Conservation (phyloP, 1,140 invertebrate species). For the Ditylenchus dipsaci region DNA sequence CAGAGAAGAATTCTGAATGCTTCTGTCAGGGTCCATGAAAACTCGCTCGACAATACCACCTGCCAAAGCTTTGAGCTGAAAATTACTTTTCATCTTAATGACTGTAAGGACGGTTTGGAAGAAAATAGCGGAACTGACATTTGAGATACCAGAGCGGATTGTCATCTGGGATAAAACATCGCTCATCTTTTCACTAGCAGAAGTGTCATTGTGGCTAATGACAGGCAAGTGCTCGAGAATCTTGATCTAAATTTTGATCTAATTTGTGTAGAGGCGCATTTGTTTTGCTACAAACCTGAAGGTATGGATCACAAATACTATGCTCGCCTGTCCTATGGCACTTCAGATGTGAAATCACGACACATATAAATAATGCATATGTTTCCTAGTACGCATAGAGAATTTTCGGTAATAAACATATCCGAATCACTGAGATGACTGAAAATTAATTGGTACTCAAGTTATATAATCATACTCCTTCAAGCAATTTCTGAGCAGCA, state of each 20-base stretch:
- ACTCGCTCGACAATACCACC: conserved; percentile 96
- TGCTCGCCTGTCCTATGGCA: conserved; percentile 67
- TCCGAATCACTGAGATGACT: conserved; percentile 86
- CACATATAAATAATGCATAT: conserved; percentile 99
- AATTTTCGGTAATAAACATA: conserved; percentile 90
- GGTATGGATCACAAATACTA: conserved; percentile 95
- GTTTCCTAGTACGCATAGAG: conserved; percentile 91
- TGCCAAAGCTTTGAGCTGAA: conserved; percentile 70
- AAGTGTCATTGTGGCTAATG: conserved; percentile 86
- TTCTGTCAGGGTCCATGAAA: conserved; percentile 96
- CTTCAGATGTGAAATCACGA: conserved; percentile 88
- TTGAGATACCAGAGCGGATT: conserved; percentile 92
- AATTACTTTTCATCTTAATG: conserved; percentile 85
- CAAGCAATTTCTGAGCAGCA: conserved; percentile 94
- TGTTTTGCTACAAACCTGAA: conserved; percentile 70
- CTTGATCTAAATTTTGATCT: background rate
- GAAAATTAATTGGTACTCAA: conserved; percentile 16
- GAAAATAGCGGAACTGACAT: conserved; percentile 92
- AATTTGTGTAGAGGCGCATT: background rate
- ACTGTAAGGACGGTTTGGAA: conserved; percentile 97
- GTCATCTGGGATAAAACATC: conserved; percentile 92
- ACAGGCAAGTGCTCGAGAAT: conserved; percentile 74
- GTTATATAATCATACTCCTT: conserved; percentile 75
- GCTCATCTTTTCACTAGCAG: conserved; percentile 98
- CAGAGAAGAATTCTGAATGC: conserved; percentile 94